These are phyloP conservation scores for Galaxias olidus DNA, from an alignment of 2,797 vertebrate species.

Conservation along the genomic window DNA sequence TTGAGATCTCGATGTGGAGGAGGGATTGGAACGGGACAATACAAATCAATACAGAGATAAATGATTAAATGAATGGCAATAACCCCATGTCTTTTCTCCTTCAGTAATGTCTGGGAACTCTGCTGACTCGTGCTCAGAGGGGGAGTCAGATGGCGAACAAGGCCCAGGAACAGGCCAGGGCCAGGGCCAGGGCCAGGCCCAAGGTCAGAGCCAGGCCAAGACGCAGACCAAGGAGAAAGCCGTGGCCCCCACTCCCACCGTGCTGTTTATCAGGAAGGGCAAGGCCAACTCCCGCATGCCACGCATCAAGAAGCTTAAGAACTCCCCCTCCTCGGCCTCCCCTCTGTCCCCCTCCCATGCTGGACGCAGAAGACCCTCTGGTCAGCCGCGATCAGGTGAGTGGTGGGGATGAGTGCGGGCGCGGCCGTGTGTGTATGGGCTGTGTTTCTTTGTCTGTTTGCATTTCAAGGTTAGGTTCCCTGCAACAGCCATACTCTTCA, in stretches of 20 bases:
- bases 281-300: slow-evolving; percentile 68
- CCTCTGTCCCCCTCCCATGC: slow-evolving; percentile 28
- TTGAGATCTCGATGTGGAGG: no score
- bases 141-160: slow-evolving; percentile 74
- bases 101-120: slow-evolving; percentile 84
- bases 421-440: slow-evolving; percentile 4
- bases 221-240: slow-evolving; percentile 58
- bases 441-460: neutral
- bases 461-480: no score
- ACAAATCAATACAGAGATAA: neutral
- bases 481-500: neutral
- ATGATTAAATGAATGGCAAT: neutral
- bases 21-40: no score
- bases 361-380: slow-evolving; percentile 69
- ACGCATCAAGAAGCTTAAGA: slow-evolving; percentile 72
- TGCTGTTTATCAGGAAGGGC: slow-evolving; percentile 72
- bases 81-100: neutral
- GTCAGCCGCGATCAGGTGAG: slow-evolving; percentile 62
- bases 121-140: slow-evolving; percentile 77
- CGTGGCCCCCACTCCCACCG: slow-evolving; percentile 50
- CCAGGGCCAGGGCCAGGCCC: neutral
- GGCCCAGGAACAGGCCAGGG: slow-evolving; percentile 45
- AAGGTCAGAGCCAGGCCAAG: slow-evolving; percentile 47
- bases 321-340: slow-evolving; percentile 22
- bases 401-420: neutral